These are phyloP conservation scores for Drosophila barbarae DNA, from an alignment of 2,888 invertebrate genomes.

Conservation along the genomic window DNA sequence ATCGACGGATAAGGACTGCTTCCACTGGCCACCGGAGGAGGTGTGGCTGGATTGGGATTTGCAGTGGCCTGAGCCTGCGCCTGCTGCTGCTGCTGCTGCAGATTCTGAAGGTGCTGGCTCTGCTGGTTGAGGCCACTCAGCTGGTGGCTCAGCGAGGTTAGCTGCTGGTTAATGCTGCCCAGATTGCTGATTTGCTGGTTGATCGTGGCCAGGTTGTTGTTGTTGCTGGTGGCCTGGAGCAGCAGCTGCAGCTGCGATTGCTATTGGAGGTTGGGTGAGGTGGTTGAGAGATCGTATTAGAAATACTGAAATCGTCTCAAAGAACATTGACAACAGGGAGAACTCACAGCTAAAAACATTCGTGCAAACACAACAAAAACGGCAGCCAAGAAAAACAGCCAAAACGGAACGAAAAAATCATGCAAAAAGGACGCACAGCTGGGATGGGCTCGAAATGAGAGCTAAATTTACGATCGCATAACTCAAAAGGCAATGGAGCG, in stretches of 20 bases:
- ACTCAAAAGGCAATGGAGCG: slow-evolving; percentile 26
- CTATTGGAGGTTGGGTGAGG: slow-evolving; percentile 15
- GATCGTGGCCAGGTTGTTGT: slow-evolving; percentile 79
- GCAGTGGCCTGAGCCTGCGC: slow-evolving; percentile 56
- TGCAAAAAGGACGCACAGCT: slow-evolving; percentile 34
- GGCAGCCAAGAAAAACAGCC: slow-evolving; percentile 33
- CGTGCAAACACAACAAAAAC: slow-evolving; percentile 49
- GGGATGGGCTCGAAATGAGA: slow-evolving; percentile 12
- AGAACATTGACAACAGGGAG: slow-evolving; percentile 20
- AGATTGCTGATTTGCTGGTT: slow-evolving; percentile 79
- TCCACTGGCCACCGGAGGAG: slow-evolving; percentile 63
- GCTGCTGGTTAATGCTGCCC: slow-evolving; percentile 79
- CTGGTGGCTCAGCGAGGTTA: slow-evolving; percentile 78
- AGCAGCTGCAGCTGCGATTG: slow-evolving; percentile 78
- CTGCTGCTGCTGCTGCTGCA: slow-evolving; percentile 67
- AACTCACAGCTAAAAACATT: slow-evolving; percentile 38
- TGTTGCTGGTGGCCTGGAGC: slow-evolving; percentile 78
- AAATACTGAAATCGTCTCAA: slow-evolving; percentile 1
- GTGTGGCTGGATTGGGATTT: slow-evolving; percentile 72
- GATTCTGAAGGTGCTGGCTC: slow-evolving; percentile 79
- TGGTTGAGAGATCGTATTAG: slow-evolving; percentile 49
- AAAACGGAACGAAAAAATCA: slow-evolving; percentile 14
- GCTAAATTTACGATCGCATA: slow-evolving; percentile 36
- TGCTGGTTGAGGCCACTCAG: slow-evolving; percentile 79
- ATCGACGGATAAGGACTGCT: slow-evolving; percentile 77